These are phyloP conservation scores for Ia io DNA, from an alignment of 2,113 vertebrate genomes.

Conservation along the genomic window DNA sequence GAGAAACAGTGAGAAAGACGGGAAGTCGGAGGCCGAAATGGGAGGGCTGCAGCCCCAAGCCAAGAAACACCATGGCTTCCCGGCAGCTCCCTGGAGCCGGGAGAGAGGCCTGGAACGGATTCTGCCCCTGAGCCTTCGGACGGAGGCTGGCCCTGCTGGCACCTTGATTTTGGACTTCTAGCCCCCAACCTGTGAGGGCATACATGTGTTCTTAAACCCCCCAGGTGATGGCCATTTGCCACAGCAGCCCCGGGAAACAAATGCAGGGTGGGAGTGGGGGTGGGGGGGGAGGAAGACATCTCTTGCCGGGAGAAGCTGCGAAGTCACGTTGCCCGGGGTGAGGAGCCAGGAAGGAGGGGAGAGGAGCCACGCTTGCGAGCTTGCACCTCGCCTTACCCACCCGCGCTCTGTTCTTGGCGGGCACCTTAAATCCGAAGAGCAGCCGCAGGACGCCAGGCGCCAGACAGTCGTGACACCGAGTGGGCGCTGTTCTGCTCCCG, in stretches of 20 bases:
- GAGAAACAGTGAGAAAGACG: background rate
- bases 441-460: background rate
- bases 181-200: background rate
- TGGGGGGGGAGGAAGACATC: background rate
- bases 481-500: background rate
- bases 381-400: conserved; percentile 22
- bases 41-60: fast-evolving
- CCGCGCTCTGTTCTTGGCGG: conserved; percentile 42
- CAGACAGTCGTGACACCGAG: background rate
- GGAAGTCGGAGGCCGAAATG: background rate
- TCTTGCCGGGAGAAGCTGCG: background rate
- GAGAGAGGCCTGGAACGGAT: background rate
- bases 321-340: background rate
- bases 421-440: background rate
- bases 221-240: too few species aligned
- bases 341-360: background rate
- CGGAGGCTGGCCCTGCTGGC: fast-evolving
- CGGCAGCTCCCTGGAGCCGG: fast-evolving
- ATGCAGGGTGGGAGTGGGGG: background rate
- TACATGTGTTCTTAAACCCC: background rate
- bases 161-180: background rate
- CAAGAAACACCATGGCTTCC: fast-evolving
- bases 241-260: background rate
- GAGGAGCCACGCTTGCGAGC: background rate
- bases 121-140: background rate